phyloP scores from a whole-genome alignment of 2,113 vertebrate species.

The Limanda limanda region DNA sequence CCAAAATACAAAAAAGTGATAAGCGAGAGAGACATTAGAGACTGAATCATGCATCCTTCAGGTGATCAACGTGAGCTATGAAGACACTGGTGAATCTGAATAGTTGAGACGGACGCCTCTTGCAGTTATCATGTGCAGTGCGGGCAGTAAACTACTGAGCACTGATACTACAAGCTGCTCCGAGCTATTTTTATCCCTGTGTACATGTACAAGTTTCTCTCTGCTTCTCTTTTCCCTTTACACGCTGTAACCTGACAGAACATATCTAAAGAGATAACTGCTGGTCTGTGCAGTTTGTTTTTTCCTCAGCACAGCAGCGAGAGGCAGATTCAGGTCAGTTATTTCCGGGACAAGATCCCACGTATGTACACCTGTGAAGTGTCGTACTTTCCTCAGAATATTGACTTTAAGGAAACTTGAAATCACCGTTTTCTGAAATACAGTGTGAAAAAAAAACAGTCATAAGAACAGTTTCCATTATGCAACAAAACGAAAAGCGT shows the following conservation, averaged over 20 bases:
- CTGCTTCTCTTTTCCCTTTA: conserved; percentile 16
- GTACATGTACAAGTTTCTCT: conserved; percentile 28
- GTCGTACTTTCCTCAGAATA: conserved; percentile 4
- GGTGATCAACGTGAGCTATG: conserved; percentile 52
- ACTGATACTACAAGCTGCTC: conserved; percentile 40
- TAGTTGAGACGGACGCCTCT: conserved; percentile 32
- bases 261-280: conserved; percentile 48
- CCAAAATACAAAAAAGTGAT: background rate
- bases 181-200: conserved; percentile 54
- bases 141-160: conserved; percentile 11
- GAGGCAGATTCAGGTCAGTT: conserved; percentile 61
- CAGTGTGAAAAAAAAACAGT: background rate
- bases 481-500: conserved; percentile 16
- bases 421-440: too few species aligned
- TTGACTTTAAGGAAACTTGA: background rate
- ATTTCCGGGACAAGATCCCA: conserved; percentile 40
- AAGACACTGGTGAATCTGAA: conserved; percentile 25
- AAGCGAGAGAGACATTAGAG: conserved; percentile 29
- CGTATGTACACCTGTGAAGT: conserved; percentile 43
- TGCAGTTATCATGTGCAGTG: conserved; percentile 3
- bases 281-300: conserved; percentile 55
- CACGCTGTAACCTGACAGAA: conserved; percentile 54
- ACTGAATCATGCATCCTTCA: conserved; percentile 22
- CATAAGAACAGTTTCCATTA: background rate
- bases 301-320: conserved; percentile 36